Base-by-base conservation (phyloP, 2,113 vertebrate genomes). In the Peromyscus maniculatus region DNA sequence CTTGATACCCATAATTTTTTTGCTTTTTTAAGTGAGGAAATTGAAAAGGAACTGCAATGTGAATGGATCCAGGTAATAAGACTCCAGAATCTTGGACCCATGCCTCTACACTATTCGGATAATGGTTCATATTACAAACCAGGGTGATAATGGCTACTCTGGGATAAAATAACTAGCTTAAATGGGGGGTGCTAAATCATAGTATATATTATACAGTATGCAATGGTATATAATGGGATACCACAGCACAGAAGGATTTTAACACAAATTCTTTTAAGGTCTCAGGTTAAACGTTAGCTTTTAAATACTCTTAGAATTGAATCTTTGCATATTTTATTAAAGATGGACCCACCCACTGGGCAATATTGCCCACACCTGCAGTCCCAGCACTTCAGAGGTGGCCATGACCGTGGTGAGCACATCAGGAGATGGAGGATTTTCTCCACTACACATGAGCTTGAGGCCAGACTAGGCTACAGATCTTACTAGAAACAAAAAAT, bases 51-150 rank as follows among this genome's bases (percentile, higher is more conserved):
- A 46, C 39, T 39, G 79, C 43, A 87, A 21, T 91, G 82, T 83
- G 43, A 91, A 86, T 36, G 74, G 43, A 87, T 22, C 13, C 13
- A 78, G 59, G 31, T 22, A 86, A 11, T 89, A 24, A 93, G 66
- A 17, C 22, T 90, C 52, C 43, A 86, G 57, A 94, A 78, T 91
- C 83, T 57, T 69, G 24, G 59, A 67, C 87, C 55, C 24, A 11
- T 95, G 64, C 71, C 31, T 74, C 36, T 64, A 0, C 72, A 66
- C 39, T 95, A 8, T 59, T 64, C 31, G 66, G 12, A 69, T 64
- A 55, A 39, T 55, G 43, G n/a, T 93, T 91, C 46, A 59, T 91
- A 66, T 64, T 88, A 95, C 22, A 97, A 95, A 86, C 52, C 49
- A 77, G 33, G 9, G 11, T 86, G 13, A 67, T 88, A 49, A 31